Conservation (phyloP, 2,113 vertebrate genomes). For the Pygoscelis antarcticus region DNA sequence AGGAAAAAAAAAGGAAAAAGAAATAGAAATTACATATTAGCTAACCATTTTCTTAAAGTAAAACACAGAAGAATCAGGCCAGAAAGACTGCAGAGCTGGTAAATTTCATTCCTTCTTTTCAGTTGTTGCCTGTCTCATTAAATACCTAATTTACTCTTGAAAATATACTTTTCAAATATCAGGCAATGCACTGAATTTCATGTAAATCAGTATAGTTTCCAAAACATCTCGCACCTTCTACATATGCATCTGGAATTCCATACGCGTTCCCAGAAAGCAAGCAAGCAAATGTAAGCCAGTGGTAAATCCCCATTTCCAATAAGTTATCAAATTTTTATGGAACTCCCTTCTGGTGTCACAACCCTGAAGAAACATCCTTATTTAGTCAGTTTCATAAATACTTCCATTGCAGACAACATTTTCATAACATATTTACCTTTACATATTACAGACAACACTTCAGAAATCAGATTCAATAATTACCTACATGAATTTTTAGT, state of each 20-base stretch:
- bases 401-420: not conserved
- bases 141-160: not conserved
- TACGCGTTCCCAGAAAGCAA: accelerated
- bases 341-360: not conserved
- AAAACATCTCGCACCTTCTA: not conserved
- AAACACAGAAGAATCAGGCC: not conserved
- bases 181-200: not conserved
- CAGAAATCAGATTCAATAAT: not conserved
- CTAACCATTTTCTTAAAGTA: not conserved
- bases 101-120: not conserved
- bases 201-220: not conserved
- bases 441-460: not conserved
- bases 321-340: not conserved
- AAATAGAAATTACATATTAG: not conserved
- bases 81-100: not conserved
- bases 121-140: not conserved
- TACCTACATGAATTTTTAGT: not conserved
- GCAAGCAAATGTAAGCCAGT: not conserved
- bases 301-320: not conserved
- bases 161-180: not conserved
- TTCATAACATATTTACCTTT: not conserved
- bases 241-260: not conserved
- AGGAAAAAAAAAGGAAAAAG: not conserved
- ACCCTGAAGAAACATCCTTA: not conserved
- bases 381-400: not conserved